Evolutionary conservation across 2,888 invertebrate genomes (phyloP), one percentile per base, ranked within the genome.

Genomic region (Lithophane semibrunnea): DNA sequence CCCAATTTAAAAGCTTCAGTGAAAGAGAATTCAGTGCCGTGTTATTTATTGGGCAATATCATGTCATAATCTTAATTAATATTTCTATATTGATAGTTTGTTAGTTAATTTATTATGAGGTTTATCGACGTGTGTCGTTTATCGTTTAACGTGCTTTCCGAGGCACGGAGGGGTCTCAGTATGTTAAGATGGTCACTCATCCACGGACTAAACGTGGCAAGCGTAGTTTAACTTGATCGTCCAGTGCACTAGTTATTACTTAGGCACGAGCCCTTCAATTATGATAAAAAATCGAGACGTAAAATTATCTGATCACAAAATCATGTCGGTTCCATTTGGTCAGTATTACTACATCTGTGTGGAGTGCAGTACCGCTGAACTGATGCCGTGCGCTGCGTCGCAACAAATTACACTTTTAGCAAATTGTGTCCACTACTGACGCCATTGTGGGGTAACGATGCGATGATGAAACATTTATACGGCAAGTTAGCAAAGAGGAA

Each of bases 341-440:
- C 52, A 77, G 37, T 13, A 1, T 56, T 0, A 8, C 54, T 70
- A 85, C 12, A 79, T 87, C 87, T 56, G 64, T 79, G 86, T 74
- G 16, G 4, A 47, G 24, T 82, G 75, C 83, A 84, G 77, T 67
- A 74, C 78, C 21, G 78, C 52, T 82, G 69, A 75, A 82, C 74
- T 77, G 78, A 73, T 73, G 79, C 78, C 72, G 79, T 74, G 69
- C 65, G 49, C 77, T 85, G 76, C 72, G 87, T 82, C 67, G 77
- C 64, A 52, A 79, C 86, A 85, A 87, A 86, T 86, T 83, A 87
- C 87, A 85, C 83, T 85, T 87, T 86, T 82, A 85, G 83, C 83
- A 73, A 87, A 86, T 87, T 87, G 78, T 87, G 86, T 85, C 76
- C 83, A 80, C 78, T 72, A 64, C 75, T 73, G 64, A 72, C 64